Conservation (phyloP, 2,888 invertebrate species). For the Schrankia costaestrigalis region DNA sequence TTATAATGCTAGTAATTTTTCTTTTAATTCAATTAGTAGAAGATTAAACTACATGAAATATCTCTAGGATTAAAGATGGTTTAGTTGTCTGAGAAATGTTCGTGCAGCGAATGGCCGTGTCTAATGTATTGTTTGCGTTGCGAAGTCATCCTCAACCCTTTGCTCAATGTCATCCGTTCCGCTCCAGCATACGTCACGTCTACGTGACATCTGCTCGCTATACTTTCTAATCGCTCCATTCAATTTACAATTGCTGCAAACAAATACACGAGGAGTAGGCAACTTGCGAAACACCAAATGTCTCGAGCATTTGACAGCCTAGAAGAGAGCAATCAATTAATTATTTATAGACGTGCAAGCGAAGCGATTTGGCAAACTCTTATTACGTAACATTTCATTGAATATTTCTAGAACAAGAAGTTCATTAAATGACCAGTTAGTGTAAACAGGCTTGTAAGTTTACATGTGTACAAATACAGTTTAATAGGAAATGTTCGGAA, state of each 20-base stretch:
- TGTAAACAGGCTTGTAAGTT: constrained; percentile 49
- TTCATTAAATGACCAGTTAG: constrained; percentile 31
- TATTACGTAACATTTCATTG: constrained; percentile 38
- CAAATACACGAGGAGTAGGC: constrained; percentile 60
- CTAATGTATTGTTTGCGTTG: constrained; percentile 71
- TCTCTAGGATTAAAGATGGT: constrained; percentile 7
- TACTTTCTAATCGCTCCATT: constrained; percentile 76
- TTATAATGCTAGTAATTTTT: no score
- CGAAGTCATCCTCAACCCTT: constrained; percentile 70
- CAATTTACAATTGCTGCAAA: constrained; percentile 58
- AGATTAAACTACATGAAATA: not conserved
- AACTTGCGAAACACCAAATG: constrained; percentile 68
- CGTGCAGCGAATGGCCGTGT: constrained; percentile 56
- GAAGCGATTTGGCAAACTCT: constrained; percentile 44
- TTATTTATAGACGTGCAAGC: constrained; percentile 57
- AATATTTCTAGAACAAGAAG: constrained; percentile 27
- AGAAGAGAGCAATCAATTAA: constrained; percentile 64
- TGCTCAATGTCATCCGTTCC: constrained; percentile 69
- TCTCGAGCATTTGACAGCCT: constrained; percentile 61
- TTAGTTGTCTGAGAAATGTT: constrained; percentile 41
- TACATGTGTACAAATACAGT: constrained; percentile 57
- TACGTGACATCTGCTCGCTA: constrained; percentile 73
- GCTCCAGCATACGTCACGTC: constrained; percentile 73
- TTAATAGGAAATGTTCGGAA: constrained; percentile 74
- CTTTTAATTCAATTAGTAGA: no score